Evolutionary conservation across 1,140 invertebrate genomes (phyloP), one percentile per base, ranked within the genome.

Genomic region (Rhagoletis zephyria): DNA sequence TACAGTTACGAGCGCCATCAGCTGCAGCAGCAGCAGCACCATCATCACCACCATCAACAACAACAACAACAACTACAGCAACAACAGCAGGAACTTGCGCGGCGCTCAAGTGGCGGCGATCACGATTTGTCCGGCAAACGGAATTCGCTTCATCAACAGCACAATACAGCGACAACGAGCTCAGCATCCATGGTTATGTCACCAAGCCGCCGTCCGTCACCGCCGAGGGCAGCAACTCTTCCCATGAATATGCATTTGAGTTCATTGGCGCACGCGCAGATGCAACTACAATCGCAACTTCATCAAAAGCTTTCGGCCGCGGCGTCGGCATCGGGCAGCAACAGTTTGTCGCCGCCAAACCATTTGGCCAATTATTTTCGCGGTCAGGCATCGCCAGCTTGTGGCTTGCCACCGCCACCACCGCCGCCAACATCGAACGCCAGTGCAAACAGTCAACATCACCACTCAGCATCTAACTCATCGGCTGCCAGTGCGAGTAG

Each of bases 181-280:
- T 74, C 85, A 74, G 74, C 30, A 65, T 88, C 89, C 70, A 93
- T 93, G 94, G 95, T 94, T 93, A 95, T 95, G 95, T 95, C 95
- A 93, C 95, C 95, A 88, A 95, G 95, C 92, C 94, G 95, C 90
- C 94, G 95, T 92, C 94, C 94, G 90, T 95, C 95, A 90, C 95
- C 95, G 88, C 94, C 91, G 4, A 93, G 91, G 93, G 87, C 88
- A 61, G 88, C 87, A 14, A 70, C 90, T 19, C 89, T 90, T 70
- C 87, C 90, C 4, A 88, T 89, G 61, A 92, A 90, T 89, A 92
- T 91, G 51, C 92, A 93, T 88, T 90, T 93, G 19, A 89, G 89
- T 45, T 89, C 93, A 91, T 93, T 95, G 93, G 94, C 94, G 90
- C 93, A 94, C 93, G 93, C 94, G 88, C 94, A 95, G 89, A 90